Percentiles rank a stretch among this genome's conserved stretches.
These are phyloP conservation scores for Steinernema khuongi DNA, from an alignment of 1,140 invertebrate species.

Conservation along the genomic window DNA sequence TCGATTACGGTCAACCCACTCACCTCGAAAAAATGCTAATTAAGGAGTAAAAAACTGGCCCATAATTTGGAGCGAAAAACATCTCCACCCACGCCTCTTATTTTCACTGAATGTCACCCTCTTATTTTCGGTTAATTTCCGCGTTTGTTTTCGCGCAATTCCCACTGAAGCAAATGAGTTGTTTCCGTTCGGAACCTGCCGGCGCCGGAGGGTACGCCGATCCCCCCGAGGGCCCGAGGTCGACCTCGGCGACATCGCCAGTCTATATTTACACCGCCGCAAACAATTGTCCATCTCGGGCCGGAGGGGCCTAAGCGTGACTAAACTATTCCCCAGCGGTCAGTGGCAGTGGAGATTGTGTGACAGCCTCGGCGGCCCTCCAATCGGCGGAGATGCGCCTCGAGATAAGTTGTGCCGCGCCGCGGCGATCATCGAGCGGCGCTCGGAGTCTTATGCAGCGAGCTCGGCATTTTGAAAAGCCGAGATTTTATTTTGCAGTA, in stretches of 20 bases:
- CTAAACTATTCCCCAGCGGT: conserved; percentile 15
- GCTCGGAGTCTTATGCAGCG: neutral
- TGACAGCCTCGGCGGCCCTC: conserved; percentile 8
- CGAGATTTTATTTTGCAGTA: no score
- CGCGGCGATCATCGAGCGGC: neutral
- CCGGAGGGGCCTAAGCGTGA: neutral
- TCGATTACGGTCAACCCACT: no score
- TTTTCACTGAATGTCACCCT: no score
- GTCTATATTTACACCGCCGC: conserved; percentile 10
- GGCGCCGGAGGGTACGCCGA: neutral
- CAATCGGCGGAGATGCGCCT: conserved; percentile 11
- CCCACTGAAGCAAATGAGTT: neutral
- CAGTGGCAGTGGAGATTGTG: conserved; percentile 2
- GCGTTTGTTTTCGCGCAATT: no score
- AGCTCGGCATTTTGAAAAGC: neutral
- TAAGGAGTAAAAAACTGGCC: no score
- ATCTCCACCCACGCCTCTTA: no score
- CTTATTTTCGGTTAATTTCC: no score
- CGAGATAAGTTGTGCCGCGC: conserved; percentile 1
- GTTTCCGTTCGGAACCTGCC: no score
- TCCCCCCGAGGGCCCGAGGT: neutral
- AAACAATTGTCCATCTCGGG: conserved; percentile 5
- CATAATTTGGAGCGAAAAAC: no score
- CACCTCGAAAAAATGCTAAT: no score
- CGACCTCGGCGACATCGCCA: neutral